These are phyloP conservation scores for Monoplex corrugatus DNA, from an alignment of 2,888 invertebrate species.

Conservation along the genomic window DNA sequence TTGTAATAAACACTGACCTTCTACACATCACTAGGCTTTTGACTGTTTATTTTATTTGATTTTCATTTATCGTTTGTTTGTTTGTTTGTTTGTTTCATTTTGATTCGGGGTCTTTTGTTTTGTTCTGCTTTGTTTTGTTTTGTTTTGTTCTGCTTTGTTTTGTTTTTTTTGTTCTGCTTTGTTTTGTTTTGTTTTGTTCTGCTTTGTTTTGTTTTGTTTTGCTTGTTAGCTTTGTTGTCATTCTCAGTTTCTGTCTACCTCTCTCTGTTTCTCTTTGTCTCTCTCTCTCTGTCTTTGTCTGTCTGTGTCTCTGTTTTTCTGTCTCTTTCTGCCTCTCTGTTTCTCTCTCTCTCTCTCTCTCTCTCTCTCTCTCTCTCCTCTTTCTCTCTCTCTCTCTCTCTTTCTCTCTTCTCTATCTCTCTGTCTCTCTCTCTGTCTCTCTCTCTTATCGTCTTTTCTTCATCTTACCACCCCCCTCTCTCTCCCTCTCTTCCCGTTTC, in stretches of 20 bases:
- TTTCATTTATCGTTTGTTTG: too few relatives aligned
- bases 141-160: neutral
- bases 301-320: neutral
- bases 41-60: too few relatives aligned
- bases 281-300: neutral
- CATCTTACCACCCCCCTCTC: neutral
- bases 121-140: neutral
- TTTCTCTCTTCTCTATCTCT: constrained; percentile 9
- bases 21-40: too few relatives aligned
- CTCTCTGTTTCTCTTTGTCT: neutral
- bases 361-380: neutral
- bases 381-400: constrained; percentile 3
- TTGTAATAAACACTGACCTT: too few relatives aligned
- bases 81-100: neutral
- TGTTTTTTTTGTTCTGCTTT: neutral
- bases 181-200: neutral
- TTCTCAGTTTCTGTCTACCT: neutral
- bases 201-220: neutral
- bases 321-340: constrained; percentile 4
- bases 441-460: neutral
- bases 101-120: neutral
- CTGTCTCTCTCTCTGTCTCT: neutral
- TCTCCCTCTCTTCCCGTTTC: neutral
- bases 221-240: neutral
- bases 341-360: neutral